phyloP scores from a whole-genome alignment of 35 echinoderm and acorn worm species.

The Apostichopus parvimensis region DNA sequence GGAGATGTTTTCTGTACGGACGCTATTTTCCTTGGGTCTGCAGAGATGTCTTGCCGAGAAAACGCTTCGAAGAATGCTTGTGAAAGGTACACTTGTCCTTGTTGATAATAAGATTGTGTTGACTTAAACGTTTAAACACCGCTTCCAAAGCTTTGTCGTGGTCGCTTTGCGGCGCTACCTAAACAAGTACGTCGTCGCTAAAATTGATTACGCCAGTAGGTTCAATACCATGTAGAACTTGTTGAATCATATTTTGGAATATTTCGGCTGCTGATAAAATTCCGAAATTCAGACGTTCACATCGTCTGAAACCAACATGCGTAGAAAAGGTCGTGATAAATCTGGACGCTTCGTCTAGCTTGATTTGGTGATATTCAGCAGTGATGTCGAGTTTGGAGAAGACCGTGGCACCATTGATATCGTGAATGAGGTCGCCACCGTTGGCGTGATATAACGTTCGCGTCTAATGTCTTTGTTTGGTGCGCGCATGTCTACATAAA shows the following conservation, averaged over 20 bases:
- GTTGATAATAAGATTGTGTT: constrained; percentile 38
- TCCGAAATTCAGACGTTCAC: constrained; percentile 63
- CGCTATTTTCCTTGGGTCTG: constrained; percentile 46
- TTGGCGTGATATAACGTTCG: constrained; percentile 49
- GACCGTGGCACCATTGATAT: constrained; percentile 46
- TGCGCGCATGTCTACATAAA: constrained; percentile 80
- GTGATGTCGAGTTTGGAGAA: constrained; percentile 69
- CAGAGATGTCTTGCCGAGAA: constrained; percentile 2
- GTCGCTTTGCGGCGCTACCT: constrained; percentile 29
- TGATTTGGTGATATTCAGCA: constrained; percentile 33
- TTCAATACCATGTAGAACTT: constrained; percentile 24
- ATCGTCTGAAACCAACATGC: constrained; percentile 44
- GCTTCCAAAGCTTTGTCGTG: constrained; percentile 19
- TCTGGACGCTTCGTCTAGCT: constrained; percentile 44
- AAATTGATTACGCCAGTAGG: constrained; percentile 32
- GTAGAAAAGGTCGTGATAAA: too few relatives aligned
- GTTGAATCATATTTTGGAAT: neutral
- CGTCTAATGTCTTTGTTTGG: constrained; percentile 54
- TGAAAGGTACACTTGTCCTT: constrained; percentile 32
- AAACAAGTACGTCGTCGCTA: constrained; percentile 19
- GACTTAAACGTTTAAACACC: constrained; percentile 7
- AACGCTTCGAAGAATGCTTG: constrained; percentile 12
- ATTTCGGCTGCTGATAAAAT: constrained; percentile 8
- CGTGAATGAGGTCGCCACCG: constrained; percentile 39
- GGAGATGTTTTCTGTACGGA: constrained; percentile 17